Evolutionary conservation across 2,888 invertebrate species (phyloP).

Genomic region (Brenthis daphne): DNA sequence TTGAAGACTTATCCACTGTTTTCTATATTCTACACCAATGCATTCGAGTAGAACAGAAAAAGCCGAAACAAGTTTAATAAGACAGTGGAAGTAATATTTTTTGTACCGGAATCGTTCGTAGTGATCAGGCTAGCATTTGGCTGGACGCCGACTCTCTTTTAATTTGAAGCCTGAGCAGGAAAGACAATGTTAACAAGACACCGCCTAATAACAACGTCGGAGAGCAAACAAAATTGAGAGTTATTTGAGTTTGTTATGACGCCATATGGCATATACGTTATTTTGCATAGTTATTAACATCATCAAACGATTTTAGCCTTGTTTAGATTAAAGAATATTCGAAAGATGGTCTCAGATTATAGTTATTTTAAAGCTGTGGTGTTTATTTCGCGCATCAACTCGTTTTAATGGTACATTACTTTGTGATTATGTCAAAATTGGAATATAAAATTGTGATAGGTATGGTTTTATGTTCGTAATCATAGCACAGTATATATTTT

Average conservation of each 20-base stretch:
- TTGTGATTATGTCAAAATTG: constrained; percentile 13
- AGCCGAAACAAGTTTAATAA: constrained; percentile 76
- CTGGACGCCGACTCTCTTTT: constrained; percentile 73
- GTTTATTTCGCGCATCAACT: constrained; percentile 24
- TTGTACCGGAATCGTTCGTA: constrained; percentile 78
- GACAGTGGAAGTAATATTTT: constrained; percentile 80
- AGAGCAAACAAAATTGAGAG: constrained; percentile 73
- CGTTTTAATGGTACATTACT: constrained; percentile 17
- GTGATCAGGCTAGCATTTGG: constrained; percentile 57
- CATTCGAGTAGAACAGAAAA: constrained; percentile 66
- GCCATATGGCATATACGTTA: constrained; percentile 64
- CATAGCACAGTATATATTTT: constrained; percentile 8
- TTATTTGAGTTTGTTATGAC: constrained; percentile 57
- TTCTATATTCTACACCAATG: constrained; percentile 44
- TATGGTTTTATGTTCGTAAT: constrained; percentile 13
- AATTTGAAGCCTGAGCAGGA: constrained; percentile 75
- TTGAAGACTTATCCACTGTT: constrained; percentile 53
- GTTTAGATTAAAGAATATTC: constrained; percentile 24
- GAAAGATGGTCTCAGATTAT: constrained; percentile 26
- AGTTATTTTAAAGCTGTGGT: constrained; percentile 28
- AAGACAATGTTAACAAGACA: constrained; percentile 72
- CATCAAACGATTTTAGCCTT: constrained; percentile 20
- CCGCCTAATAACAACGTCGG: constrained; percentile 74
- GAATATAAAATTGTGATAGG: constrained; percentile 10
- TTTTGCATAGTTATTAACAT: constrained; percentile 50